Evolutionary conservation across 2,888 invertebrate species (phyloP).

Genomic region (Erebia epiphron): DNA sequence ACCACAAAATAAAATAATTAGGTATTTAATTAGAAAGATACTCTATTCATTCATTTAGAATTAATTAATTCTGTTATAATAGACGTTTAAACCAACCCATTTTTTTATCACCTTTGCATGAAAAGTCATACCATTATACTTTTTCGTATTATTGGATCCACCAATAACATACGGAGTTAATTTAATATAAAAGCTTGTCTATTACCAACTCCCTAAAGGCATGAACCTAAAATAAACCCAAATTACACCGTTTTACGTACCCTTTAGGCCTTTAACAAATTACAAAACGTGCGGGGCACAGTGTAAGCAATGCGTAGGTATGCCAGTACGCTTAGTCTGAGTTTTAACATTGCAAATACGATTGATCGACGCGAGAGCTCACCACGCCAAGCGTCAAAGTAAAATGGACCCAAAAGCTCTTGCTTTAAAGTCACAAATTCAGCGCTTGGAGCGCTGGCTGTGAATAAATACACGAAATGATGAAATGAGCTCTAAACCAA

Average conservation of each 20-base stretch:
- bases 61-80: background rate
- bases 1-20: no score
- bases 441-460: no score
- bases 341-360: no score
- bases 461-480: no score
- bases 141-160: background rate
- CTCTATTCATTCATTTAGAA: background rate
- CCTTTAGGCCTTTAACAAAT: constrained; percentile 30
- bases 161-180: constrained; percentile 2
- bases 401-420: no score
- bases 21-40: no score
- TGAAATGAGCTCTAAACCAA: no score
- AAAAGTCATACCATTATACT: background rate
- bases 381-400: no score
- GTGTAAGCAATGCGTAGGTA: constrained; percentile 8
- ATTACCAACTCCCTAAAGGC: constrained; percentile 15
- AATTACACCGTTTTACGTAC: constrained; percentile 21
- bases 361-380: no score
- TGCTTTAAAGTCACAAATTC: no score
- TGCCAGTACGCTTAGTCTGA: no score
- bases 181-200: constrained; percentile 12
- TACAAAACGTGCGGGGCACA: constrained; percentile 11
- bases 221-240: constrained; percentile 8
- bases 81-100: background rate
- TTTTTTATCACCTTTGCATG: background rate